Conservation (phyloP, 2,888 invertebrate genomes). For the Anarsia innoxiella region DNA sequence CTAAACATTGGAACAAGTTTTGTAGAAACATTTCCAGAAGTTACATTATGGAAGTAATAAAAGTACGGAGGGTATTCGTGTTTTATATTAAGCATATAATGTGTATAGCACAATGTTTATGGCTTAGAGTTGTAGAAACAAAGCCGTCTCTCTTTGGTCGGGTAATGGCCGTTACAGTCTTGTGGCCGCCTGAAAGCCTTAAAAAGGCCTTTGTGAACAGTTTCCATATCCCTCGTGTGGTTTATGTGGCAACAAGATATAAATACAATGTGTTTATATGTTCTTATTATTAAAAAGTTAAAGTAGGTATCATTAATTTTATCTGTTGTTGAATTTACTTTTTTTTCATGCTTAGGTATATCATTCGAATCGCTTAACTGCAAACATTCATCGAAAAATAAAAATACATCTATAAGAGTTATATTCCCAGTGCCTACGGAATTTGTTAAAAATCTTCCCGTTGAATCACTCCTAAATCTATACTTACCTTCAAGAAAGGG, state of each 20-base stretch:
- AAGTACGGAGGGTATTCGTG: slow-evolving; percentile 25
- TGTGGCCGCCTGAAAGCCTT: slow-evolving; percentile 17
- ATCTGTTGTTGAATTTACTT: no score
- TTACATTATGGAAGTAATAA: slow-evolving; percentile 37
- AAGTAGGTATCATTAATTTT: no score
- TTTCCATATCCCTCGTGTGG: slow-evolving; percentile 9
- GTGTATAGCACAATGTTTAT: slow-evolving; percentile 30
- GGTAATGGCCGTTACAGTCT: slow-evolving; percentile 19
- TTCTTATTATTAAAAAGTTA: no score
- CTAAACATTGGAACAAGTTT: slow-evolving; percentile 24
- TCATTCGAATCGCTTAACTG: no score
- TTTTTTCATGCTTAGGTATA: no score
- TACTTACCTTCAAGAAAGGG: no score
- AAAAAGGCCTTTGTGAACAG: slow-evolving; percentile 14
- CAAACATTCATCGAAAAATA: no score
- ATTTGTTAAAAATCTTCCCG: no score
- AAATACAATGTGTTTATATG: no score
- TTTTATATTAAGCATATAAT: slow-evolving; percentile 35
- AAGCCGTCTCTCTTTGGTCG: slow-evolving; percentile 17
- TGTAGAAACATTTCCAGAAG: slow-evolving; percentile 29
- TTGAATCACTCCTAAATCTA: no score
- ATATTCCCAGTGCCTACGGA: no score
- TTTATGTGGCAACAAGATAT: slow-evolving; percentile 10
- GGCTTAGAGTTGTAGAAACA: slow-evolving; percentile 22
- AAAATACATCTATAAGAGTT: no score